phyloP scores from a whole-genome alignment of 2,797 vertebrate genomes.

The Pipistrellus kuhlii region DNA sequence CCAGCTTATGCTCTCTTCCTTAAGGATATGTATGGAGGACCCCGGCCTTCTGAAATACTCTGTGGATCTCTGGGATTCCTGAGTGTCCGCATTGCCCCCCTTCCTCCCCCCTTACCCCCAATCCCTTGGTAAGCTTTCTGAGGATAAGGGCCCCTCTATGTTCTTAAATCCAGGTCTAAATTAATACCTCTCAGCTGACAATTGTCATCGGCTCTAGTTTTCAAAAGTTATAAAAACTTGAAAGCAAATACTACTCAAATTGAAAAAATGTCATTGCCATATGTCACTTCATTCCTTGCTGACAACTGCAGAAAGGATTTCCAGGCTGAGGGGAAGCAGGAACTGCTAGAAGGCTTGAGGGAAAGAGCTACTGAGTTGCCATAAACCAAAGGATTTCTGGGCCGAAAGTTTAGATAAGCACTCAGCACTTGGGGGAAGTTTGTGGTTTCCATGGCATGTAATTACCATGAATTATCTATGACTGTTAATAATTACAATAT shows the following conservation, averaged over 20 bases:
- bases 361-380: not conserved
- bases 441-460: not conserved
- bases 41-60: not conserved
- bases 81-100: not conserved
- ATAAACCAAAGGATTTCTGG: not conserved
- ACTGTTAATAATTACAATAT: constrained; percentile 39
- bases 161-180: constrained; percentile 13
- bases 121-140: not conserved
- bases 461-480: constrained; percentile 37
- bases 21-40: not conserved
- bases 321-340: not conserved
- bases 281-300: not conserved
- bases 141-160: not conserved
- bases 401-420: not conserved
- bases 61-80: not conserved
- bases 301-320: constrained; percentile 18
- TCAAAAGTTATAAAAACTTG: constrained; percentile 31
- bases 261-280: not conserved
- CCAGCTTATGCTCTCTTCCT: not conserved
- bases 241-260: constrained; percentile 42
- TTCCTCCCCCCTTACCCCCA: too few species aligned
- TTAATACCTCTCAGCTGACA: not conserved
- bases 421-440: not conserved
- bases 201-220: not conserved
- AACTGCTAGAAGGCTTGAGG: not conserved